A percentile compares a stretch with the other conserved stretches of the same genome.
Conservation (phyloP, 2,888 invertebrate genomes). For the Pheosia tremula region DNA sequence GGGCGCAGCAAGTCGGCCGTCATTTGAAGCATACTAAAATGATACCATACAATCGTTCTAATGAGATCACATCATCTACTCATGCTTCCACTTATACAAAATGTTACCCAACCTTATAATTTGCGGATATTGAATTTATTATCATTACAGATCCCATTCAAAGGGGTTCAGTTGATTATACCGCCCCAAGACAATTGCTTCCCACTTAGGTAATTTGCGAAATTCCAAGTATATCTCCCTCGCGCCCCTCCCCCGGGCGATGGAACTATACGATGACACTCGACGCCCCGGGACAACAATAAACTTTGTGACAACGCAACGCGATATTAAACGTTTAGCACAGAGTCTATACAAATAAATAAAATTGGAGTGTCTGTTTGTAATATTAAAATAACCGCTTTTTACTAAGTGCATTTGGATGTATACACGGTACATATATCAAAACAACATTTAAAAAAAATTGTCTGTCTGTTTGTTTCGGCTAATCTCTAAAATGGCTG, state of each 20-base stretch:
- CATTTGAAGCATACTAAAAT: too few relatives aligned
- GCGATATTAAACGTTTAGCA: slow-evolving; percentile 8
- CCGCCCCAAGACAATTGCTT: slow-evolving; percentile 57
- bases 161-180: slow-evolving; percentile 68
- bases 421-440: too few relatives aligned
- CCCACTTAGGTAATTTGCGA: slow-evolving; percentile 56
- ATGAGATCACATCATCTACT: too few relatives aligned
- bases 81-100: not conserved
- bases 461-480: too few relatives aligned
- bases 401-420: too few relatives aligned
- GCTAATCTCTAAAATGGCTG: too few relatives aligned
- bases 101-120: slow-evolving; percentile 49
- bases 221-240: slow-evolving; percentile 46
- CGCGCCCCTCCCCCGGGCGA: slow-evolving; percentile 22
- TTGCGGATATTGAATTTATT: slow-evolving; percentile 72
- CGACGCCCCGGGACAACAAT: slow-evolving; percentile 14
- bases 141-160: slow-evolving; percentile 58
- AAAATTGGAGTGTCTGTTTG: too few relatives aligned
- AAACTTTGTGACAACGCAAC: slow-evolving; percentile 17
- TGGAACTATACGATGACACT: slow-evolving; percentile 28
- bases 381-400: too few relatives aligned
- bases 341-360: slow-evolving; percentile 6
- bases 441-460: too few relatives aligned
- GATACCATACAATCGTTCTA: too few relatives aligned
- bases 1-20: too few relatives aligned